phyloP scores from a whole-genome alignment of 2,888 invertebrate species.

The Plebejus anna region DNA sequence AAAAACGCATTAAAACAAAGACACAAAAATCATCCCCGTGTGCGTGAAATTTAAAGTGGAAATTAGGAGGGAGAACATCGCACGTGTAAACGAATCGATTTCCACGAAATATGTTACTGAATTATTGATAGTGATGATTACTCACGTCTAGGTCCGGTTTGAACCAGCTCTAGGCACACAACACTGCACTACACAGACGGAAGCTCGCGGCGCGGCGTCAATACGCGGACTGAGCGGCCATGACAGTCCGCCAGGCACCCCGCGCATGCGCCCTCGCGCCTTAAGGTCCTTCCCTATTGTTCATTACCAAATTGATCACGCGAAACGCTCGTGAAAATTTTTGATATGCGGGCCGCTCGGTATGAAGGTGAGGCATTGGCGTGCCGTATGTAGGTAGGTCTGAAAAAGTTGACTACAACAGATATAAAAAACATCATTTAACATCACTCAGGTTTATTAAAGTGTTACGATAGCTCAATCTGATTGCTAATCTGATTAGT shows the following conservation, averaged over 20 bases:
- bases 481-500: too few relatives aligned
- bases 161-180: slow-evolving; percentile 45
- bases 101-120: neutral
- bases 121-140: slow-evolving; percentile 38
- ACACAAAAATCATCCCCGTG: neutral
- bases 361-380: neutral
- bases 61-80: slow-evolving; percentile 28
- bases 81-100: slow-evolving; percentile 27
- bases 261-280: slow-evolving; percentile 62
- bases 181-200: slow-evolving; percentile 39
- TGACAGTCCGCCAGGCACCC: slow-evolving; percentile 61
- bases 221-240: slow-evolving; percentile 74
- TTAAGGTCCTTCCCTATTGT: slow-evolving; percentile 70
- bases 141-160: slow-evolving; percentile 56
- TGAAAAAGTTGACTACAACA: neutral
- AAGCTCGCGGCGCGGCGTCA: slow-evolving; percentile 59
- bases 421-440: neutral
- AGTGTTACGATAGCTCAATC: too few relatives aligned
- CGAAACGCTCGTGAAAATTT: slow-evolving; percentile 54
- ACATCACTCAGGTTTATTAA: too few relatives aligned
- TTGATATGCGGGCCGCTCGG: slow-evolving; percentile 39
- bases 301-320: slow-evolving; percentile 49
- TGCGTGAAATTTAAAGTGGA: neutral
- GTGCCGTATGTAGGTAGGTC: neutral
- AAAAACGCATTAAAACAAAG: neutral